Evolutionary conservation across 1,140 invertebrate species (phyloP).

Genomic region (Drosophila tsacasi): DNA sequence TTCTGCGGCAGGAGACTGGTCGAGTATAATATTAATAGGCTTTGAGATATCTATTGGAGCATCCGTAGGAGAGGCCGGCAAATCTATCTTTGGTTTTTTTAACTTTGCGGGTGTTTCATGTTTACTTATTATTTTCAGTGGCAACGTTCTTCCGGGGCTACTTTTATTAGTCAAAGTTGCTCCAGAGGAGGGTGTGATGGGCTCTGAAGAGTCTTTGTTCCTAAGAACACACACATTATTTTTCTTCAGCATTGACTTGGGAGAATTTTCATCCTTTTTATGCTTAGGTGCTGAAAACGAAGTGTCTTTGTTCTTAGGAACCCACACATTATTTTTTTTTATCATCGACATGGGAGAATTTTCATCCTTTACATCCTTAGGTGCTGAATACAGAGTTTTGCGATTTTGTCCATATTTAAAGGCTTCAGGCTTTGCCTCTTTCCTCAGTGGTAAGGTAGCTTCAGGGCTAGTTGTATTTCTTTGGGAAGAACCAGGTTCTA

Average conservation of each 20-base stretch:
- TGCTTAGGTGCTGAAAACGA: not conserved
- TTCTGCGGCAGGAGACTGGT: not conserved
- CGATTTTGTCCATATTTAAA: too few relatives aligned
- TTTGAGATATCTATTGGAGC: not conserved
- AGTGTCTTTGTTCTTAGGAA: not conserved
- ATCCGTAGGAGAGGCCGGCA: constrained; percentile 1
- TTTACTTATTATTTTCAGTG: constrained; percentile 2
- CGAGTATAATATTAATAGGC: not conserved
- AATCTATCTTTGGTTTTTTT: not conserved
- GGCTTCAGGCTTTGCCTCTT: not conserved
- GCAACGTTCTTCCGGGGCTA: not conserved
- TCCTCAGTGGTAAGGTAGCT: not conserved
- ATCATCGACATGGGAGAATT: not conserved
- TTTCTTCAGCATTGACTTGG: not conserved
- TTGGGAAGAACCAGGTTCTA: not conserved
- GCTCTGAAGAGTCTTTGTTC: not conserved
- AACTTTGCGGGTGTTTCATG: not conserved
- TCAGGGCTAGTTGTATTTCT: not conserved
- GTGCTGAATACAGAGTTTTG: too few relatives aligned
- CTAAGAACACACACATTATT: not conserved
- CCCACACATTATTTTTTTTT: not conserved
- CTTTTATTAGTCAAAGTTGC: not conserved
- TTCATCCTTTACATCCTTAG: not conserved
- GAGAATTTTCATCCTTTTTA: not conserved
- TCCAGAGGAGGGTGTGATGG: not conserved